These are phyloP conservation scores for Bufotes viridis DNA, from an alignment of 2,797 vertebrate species.

Conservation along the genomic window DNA sequence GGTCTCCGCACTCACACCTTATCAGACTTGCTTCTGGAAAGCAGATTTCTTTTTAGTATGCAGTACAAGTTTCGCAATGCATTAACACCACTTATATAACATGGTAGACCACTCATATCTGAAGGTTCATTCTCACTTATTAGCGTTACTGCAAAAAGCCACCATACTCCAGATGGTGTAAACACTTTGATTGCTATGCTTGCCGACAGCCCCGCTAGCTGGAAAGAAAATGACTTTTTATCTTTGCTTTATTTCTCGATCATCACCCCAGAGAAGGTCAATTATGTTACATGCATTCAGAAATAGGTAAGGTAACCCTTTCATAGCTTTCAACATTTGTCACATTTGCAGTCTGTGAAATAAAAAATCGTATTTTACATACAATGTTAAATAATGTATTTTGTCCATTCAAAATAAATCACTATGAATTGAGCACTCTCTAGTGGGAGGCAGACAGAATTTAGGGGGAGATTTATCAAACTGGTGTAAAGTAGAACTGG, in stretches of 20 bases:
- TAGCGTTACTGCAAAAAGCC: constrained; percentile 55
- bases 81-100: constrained; percentile 58
- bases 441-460: too few species aligned
- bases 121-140: constrained; percentile 56
- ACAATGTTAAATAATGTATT: not conserved
- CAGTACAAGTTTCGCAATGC: constrained; percentile 17
- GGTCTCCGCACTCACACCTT: not conserved
- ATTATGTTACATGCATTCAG: constrained; percentile 47
- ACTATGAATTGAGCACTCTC: not conserved
- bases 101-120: constrained; percentile 49
- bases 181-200: constrained; percentile 56
- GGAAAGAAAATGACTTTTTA: constrained; percentile 58
- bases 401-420: constrained; percentile 10
- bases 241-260: constrained; percentile 52
- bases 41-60: constrained; percentile 32
- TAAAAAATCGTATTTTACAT: not conserved
- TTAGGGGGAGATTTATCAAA: too few species aligned
- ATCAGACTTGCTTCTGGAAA: not conserved
- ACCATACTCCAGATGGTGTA: constrained; percentile 52
- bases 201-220: constrained; percentile 38
- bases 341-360: not conserved
- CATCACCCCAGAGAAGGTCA: constrained; percentile 23
- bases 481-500: too few species aligned
- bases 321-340: not conserved
- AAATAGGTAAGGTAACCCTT: constrained; percentile 31